These are phyloP conservation scores for Drosophila sechellia DNA, from an alignment of 1,140 invertebrate species.

Conservation along the genomic window DNA sequence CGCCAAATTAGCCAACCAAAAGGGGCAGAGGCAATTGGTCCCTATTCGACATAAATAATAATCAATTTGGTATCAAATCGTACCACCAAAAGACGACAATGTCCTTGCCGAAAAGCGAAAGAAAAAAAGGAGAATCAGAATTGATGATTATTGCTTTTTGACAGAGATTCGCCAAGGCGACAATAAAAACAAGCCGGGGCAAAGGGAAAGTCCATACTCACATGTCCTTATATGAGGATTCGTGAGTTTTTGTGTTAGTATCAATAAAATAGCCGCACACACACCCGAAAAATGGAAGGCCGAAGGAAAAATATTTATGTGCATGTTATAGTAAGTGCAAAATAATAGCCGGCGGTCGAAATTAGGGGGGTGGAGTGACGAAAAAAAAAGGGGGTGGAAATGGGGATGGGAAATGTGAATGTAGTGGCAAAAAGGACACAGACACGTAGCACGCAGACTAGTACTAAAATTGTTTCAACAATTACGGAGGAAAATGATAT, in stretches of 20 bases:
- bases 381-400: background rate
- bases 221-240: slow-evolving; percentile 57
- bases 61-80: slow-evolving; percentile 83
- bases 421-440: slow-evolving; percentile 1
- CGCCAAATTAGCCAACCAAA: slow-evolving; percentile 42
- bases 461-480: slow-evolving; percentile 76
- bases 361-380: slow-evolving; percentile 5
- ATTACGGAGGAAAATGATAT: slow-evolving; percentile 73
- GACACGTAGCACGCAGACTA: slow-evolving; percentile 58
- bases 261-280: slow-evolving; percentile 82
- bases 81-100: slow-evolving; percentile 38
- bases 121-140: slow-evolving; percentile 74
- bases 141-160: slow-evolving; percentile 85
- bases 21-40: slow-evolving; percentile 17
- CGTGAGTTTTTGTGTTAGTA: slow-evolving; percentile 65
- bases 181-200: slow-evolving; percentile 65
- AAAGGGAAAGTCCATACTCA: slow-evolving; percentile 37
- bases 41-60: slow-evolving; percentile 75
- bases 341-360: slow-evolving; percentile 72
- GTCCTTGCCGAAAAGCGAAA: slow-evolving; percentile 27
- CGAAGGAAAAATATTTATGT: slow-evolving; percentile 80
- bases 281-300: slow-evolving; percentile 10
- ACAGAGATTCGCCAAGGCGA: slow-evolving; percentile 79
- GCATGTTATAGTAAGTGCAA: slow-evolving; percentile 84
- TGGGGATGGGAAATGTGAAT: background rate